Percentiles rank a stretch among this genome's conserved stretches.
Evolutionary conservation across 2,888 invertebrate genomes (phyloP).

Genomic region (Eupithecia pulchellata): DNA sequence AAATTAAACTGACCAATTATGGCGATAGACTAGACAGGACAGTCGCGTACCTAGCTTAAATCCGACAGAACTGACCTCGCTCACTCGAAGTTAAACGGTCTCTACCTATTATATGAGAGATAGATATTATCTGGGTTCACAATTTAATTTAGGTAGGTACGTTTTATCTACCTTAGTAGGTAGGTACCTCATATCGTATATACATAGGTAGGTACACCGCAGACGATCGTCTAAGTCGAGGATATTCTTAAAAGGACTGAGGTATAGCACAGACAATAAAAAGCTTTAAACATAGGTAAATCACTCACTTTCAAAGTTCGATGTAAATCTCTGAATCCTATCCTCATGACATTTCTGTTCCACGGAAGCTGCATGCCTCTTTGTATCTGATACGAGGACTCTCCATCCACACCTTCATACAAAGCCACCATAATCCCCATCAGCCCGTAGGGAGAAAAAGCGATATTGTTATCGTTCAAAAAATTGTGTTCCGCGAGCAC

Average conservation of each 20-base stretch:
- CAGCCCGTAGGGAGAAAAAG: slow-evolving; percentile 93
- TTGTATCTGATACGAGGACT: slow-evolving; percentile 89
- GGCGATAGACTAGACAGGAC: slow-evolving; percentile 8
- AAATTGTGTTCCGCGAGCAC: slow-evolving; percentile 89
- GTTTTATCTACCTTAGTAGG: background rate
- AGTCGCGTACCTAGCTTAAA: slow-evolving; percentile 10
- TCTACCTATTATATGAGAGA: background rate
- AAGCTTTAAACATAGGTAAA: background rate
- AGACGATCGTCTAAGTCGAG: too few relatives aligned
- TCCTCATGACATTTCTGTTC: slow-evolving; percentile 89
- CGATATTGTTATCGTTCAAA: slow-evolving; percentile 91
- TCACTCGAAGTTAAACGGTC: slow-evolving; percentile 4
- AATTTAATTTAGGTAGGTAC: background rate
- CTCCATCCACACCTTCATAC: slow-evolving; percentile 91
- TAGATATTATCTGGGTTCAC: slow-evolving; percentile 14
- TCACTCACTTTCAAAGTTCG: slow-evolving; percentile 90
- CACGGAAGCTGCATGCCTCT: slow-evolving; percentile 89
- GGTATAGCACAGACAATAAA: background rate
- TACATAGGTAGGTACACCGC: background rate
- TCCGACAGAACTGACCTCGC: slow-evolving; percentile 20
- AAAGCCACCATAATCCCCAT: slow-evolving; percentile 92
- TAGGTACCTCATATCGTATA: background rate
- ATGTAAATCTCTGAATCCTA: slow-evolving; percentile 93
- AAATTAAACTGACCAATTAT: slow-evolving; percentile 32
- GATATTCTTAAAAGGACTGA: background rate